Evolutionary conservation across 2,797 vertebrate genomes (phyloP), one percentile per base, ranked within the genome.

Genomic region (Alca torda): DNA sequence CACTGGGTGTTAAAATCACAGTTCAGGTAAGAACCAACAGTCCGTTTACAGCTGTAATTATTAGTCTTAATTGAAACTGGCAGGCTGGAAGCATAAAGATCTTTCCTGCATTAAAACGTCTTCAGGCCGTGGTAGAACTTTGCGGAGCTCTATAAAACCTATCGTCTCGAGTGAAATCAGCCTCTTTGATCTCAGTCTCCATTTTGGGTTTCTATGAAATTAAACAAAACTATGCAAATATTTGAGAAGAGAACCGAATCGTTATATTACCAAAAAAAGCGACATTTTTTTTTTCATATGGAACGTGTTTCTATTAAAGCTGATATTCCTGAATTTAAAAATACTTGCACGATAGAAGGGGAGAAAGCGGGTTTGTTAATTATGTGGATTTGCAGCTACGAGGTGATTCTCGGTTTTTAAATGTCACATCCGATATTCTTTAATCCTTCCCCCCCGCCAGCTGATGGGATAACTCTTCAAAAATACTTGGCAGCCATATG

Each of bases 41-140:
- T 60, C 89, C 16, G 13, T 93, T 97, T 94, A 80, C 30, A n/a
- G 60, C 48, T 84, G 67, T 93, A 97, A 96, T 97, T 96, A 97
- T 94, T 85, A 92, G 45, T 84, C 92, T 96, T 96, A 95, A 97
- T 37, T 81, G 89, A 91, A 96, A 84, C 90, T 90, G 96, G 87
- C 90, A 91, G 91, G 61, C 70, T 91, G 59, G 89, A 95, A 97
- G 96, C 6, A 2, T 86, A 56, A 86, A 91, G 77, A 50, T 74
- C 80, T 77, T 93, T 69, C 51, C 39, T 82, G 88, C 77, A 88
- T 95, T 96, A 78, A 95, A 95, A 95, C 39, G 23, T 92, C 96
- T 96, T 96, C 61, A 88, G 91, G 95, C 41, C 4, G 60, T 39
- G 54, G 73, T 86, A 77, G 63, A 93, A 77, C 74, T 96, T 82